A percentile compares a stretch with the other conserved stretches of the same genome.
phyloP scores from a whole-genome alignment of 1,140 invertebrate species.

The Polypedilum pembai region DNA sequence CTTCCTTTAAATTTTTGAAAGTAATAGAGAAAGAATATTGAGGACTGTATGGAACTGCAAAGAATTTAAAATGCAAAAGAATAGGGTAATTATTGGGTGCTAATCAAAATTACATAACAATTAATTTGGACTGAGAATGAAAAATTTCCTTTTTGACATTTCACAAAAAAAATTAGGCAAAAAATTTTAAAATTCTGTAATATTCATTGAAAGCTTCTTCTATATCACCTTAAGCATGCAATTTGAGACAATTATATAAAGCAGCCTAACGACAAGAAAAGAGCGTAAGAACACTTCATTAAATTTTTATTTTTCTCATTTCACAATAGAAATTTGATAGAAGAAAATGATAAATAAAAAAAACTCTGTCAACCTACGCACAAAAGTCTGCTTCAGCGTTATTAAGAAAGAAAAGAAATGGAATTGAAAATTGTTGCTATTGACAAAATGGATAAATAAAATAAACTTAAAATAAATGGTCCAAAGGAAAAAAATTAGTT shows the following conservation, averaged over 20 bases:
- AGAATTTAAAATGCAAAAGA: background rate
- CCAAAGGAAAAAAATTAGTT: background rate
- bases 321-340: background rate
- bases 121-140: background rate
- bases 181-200: too few species aligned
- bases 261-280: too few species aligned
- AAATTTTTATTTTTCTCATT: conserved; percentile 6
- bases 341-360: background rate
- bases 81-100: conserved; percentile 1
- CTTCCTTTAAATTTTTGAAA: background rate
- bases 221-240: too few species aligned
- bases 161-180: background rate
- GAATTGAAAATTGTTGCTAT: background rate
- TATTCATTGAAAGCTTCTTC: too few species aligned
- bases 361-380: conserved; percentile 20
- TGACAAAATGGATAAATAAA: background rate
- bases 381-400: background rate
- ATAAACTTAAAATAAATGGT: background rate
- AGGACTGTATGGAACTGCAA: background rate
- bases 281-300: background rate
- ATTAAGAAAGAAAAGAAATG: background rate
- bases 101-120: background rate
- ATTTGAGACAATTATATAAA: too few species aligned
- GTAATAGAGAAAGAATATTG: background rate
- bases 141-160: background rate